A percentile compares a stretch with the other conserved stretches of the same genome.
These are phyloP conservation scores for Hypsibius dujardini DNA, from an alignment of 1,140 invertebrate genomes.

Conservation along the genomic window DNA sequence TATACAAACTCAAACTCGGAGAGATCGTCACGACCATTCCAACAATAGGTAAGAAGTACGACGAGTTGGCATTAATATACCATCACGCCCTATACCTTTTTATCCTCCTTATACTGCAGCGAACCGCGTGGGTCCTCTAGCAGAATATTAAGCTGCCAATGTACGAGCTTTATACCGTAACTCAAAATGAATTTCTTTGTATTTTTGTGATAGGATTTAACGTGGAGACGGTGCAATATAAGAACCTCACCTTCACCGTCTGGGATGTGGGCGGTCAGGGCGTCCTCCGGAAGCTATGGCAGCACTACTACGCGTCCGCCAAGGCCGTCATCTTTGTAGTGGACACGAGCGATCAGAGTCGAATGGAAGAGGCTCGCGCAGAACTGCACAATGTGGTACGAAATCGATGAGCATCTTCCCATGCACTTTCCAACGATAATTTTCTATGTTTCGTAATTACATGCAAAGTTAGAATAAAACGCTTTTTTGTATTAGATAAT, in stretches of 20 bases:
- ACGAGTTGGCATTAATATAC: background rate
- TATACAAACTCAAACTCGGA: constrained; percentile 44
- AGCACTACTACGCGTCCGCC: constrained; percentile 32
- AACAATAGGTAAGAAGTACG: constrained; percentile 33
- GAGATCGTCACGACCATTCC: constrained; percentile 40
- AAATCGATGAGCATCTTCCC: background rate
- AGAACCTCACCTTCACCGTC: constrained; percentile 35
- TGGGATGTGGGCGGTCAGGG: constrained; percentile 37
- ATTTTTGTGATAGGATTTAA: constrained; percentile 36
- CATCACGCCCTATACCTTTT: background rate
- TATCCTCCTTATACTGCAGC: background rate
- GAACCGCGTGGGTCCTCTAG: too few relatives aligned
- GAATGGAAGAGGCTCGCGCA: constrained; percentile 38
- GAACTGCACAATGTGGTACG: background rate
- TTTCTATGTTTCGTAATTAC: too few relatives aligned
- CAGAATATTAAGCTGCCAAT: too few relatives aligned
- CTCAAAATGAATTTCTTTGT: too few relatives aligned
- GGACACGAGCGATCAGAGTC: constrained; percentile 36
- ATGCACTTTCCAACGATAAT: too few relatives aligned
- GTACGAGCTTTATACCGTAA: too few relatives aligned
- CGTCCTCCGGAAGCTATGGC: constrained; percentile 34
- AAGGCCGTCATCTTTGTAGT: constrained; percentile 41
- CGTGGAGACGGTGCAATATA: constrained; percentile 35
- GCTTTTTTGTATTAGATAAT: too few relatives aligned
- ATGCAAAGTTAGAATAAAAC: too few relatives aligned